phyloP scores from a whole-genome alignment of 2,113 vertebrate species.

The Accipiter virgatus region DNA sequence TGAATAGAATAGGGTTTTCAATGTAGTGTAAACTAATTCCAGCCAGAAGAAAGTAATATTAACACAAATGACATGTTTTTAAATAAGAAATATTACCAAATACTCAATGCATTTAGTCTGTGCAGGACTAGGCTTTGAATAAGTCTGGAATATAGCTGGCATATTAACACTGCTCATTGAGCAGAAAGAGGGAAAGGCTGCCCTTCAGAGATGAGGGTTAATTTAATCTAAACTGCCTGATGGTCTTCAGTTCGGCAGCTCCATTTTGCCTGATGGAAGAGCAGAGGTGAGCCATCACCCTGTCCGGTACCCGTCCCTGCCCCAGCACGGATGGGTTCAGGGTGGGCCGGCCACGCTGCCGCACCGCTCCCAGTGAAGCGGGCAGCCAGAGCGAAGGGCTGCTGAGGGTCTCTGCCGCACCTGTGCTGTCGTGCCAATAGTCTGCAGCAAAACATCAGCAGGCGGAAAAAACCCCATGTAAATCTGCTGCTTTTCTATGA shows the following conservation, averaged over 20 bases:
- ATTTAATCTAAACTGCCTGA: background rate
- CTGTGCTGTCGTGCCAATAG: background rate
- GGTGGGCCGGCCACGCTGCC: background rate
- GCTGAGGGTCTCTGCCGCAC: background rate
- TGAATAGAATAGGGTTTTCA: conserved; percentile 2
- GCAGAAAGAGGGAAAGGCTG: background rate
- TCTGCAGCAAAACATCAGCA: background rate
- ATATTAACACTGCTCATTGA: background rate
- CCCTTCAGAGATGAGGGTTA: background rate
- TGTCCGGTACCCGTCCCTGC: background rate
- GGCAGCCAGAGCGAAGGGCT: background rate
- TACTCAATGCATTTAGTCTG: background rate
- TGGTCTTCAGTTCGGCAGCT: background rate
- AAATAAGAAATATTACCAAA: conserved; percentile 20
- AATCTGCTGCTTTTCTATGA: background rate
- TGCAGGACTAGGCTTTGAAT: background rate
- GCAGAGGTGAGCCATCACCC: background rate
- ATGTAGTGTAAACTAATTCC: conserved; percentile 28
- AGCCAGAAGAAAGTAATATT: conserved; percentile 19
- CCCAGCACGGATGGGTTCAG: accelerated
- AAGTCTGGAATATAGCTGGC: background rate
- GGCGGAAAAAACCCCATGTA: accelerated
- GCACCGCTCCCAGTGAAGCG: background rate
- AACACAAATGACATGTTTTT: conserved; percentile 15
- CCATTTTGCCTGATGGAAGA: background rate